Evolutionary conservation across 2,888 invertebrate genomes (phyloP).

Genomic region (Patella caerulea): DNA sequence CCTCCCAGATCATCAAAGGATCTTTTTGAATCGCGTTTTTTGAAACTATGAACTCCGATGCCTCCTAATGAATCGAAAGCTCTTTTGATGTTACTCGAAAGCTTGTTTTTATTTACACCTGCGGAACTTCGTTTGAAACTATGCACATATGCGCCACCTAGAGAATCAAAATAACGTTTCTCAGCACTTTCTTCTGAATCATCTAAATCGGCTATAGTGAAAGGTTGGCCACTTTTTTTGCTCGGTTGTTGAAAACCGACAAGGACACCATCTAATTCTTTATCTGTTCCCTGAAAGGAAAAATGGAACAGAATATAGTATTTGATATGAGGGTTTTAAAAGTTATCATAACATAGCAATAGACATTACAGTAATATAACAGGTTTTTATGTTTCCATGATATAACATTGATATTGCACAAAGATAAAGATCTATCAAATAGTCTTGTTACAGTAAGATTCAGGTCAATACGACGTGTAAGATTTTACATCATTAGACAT

Average conservation of each 20-base stretch:
- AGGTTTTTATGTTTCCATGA: too few relatives aligned
- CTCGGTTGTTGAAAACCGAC: neutral
- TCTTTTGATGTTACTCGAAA: neutral
- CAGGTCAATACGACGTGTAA: too few relatives aligned
- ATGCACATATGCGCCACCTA: neutral
- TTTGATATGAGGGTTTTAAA: too few relatives aligned
- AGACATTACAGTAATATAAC: too few relatives aligned
- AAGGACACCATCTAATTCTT: too few relatives aligned
- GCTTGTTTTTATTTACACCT: neutral
- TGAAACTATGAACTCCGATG: neutral
- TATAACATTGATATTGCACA: too few relatives aligned
- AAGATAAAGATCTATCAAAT: too few relatives aligned
- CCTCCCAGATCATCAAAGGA: neutral
- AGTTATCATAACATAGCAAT: too few relatives aligned
- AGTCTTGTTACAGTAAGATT: too few relatives aligned
- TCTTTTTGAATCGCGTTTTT: neutral
- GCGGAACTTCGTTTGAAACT: neutral
- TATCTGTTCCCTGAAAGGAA: too few relatives aligned
- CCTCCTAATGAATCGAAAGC: neutral
- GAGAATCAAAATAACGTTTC: conserved; percentile 1
- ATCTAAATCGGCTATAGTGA: neutral
- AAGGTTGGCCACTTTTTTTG: neutral
- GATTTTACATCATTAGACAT: too few relatives aligned
- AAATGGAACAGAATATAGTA: too few relatives aligned
- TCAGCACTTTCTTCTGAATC: conserved; percentile 8